Conservation (phyloP, 1,140 invertebrate genomes). For the Orchesella cincta region DNA sequence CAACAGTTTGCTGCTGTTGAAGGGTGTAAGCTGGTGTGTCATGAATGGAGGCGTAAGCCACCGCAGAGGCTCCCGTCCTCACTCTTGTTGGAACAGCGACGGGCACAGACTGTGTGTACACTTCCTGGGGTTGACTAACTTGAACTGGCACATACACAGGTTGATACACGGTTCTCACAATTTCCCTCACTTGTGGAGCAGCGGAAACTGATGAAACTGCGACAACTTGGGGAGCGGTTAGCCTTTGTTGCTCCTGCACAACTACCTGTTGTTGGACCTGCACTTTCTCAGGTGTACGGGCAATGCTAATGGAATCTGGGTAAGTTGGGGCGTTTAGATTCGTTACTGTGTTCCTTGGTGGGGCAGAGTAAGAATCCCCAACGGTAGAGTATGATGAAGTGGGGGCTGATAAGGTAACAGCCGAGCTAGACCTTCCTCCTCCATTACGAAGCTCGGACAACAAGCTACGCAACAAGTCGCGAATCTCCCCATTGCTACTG, state of each 20-base stretch:
- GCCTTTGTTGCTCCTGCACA: not conserved
- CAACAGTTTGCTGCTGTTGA: not conserved
- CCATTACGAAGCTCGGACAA: not conserved
- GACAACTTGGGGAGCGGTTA: not conserved
- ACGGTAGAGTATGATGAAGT: not conserved
- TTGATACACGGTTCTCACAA: conserved; percentile 10
- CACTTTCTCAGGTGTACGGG: not conserved
- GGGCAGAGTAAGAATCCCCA: not conserved
- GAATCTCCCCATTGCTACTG: conserved; percentile 4
- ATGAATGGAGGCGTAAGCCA: not conserved
- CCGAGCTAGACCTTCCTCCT: not conserved
- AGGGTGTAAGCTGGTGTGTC: not conserved
- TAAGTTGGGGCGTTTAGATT: not conserved
- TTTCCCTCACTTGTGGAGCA: not conserved
- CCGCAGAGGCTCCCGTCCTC: not conserved
- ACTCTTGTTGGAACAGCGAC: not conserved
- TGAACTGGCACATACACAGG: conserved; percentile 4
- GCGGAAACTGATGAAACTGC: not conserved
- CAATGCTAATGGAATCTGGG: not conserved
- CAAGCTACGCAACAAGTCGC: conserved; percentile 1
- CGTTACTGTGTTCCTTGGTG: not conserved
- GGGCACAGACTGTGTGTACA: not conserved
- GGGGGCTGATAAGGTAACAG: not conserved
- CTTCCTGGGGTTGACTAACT: not conserved
- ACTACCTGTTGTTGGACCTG: no score